Percentiles rank a stretch among this genome's conserved stretches.
Evolutionary conservation across 2,797 vertebrate species (phyloP).

Genomic region (Anguilla pacifica): DNA sequence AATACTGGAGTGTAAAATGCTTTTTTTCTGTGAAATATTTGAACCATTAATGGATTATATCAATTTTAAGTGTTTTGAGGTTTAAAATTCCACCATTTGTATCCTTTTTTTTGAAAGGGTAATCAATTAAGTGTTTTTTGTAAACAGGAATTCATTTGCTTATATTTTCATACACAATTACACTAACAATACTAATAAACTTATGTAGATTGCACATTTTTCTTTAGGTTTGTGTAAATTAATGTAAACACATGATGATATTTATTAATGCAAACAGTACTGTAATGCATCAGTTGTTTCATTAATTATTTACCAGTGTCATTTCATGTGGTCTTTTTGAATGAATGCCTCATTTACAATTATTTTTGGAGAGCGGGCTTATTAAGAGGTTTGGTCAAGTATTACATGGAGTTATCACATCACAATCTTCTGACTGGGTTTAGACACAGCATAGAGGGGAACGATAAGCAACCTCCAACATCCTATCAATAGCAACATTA

Average conservation of each 20-base stretch:
- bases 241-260: not conserved
- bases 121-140: not conserved
- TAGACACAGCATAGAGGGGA: slow-evolving; percentile 16
- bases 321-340: not conserved
- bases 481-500: slow-evolving; percentile 33
- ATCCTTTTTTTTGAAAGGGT: not conserved
- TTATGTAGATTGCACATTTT: not conserved
- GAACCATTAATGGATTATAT: not conserved
- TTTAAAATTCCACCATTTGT: not conserved
- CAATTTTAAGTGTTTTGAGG: not conserved
- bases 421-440: slow-evolving; percentile 24
- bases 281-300: not conserved
- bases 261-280: not conserved
- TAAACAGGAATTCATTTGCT: not conserved
- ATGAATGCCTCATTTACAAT: not conserved
- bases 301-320: not conserved
- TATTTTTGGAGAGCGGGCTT: not conserved
- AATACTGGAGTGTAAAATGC: not conserved
- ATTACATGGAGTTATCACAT: not conserved
- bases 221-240: not conserved
- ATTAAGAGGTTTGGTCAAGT: not conserved
- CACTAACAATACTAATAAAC: not conserved
- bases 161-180: not conserved
- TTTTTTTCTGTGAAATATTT: not conserved
- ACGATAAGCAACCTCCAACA: slow-evolving; percentile 30